phyloP scores from a whole-genome alignment of 2,797 vertebrate species.

The Lycodopsis pacificus region DNA sequence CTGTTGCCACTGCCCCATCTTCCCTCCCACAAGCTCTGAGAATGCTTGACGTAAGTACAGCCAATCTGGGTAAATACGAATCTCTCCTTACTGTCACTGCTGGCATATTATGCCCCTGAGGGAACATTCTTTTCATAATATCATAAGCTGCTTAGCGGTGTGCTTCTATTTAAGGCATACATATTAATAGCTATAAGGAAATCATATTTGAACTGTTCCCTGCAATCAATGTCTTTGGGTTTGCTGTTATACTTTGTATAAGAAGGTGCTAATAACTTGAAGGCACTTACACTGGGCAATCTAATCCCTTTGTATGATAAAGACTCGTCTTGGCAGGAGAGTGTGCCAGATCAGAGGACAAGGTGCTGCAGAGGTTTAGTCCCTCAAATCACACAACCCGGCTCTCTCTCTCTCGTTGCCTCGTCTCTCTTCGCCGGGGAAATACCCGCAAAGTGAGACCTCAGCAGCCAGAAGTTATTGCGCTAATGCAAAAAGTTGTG shows the following conservation, averaged over 20 bases:
- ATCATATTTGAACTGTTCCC: constrained; percentile 91
- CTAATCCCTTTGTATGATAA: constrained; percentile 88
- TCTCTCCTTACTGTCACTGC: constrained; percentile 91
- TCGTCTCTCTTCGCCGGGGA: constrained; percentile 57
- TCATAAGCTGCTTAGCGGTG: constrained; percentile 92
- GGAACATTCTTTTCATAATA: constrained; percentile 93
- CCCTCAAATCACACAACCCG: constrained; percentile 74
- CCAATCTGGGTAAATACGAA: constrained; percentile 91
- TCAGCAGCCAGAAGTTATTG: constrained; percentile 47
- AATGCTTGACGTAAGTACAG: constrained; percentile 92
- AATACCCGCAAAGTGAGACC: constrained; percentile 60
- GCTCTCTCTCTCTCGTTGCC: constrained; percentile 52
- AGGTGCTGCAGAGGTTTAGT: constrained; percentile 82
- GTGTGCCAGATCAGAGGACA: constrained; percentile 83
- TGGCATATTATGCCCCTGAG: constrained; percentile 92
- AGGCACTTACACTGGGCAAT: constrained; percentile 87
- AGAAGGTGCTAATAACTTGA: constrained; percentile 90
- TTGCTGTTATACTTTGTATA: constrained; percentile 90
- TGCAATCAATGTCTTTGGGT: constrained; percentile 90
- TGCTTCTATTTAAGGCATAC: constrained; percentile 94
- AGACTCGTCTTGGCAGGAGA: constrained; percentile 79
- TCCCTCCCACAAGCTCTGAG: constrained; percentile 89
- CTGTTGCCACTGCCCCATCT: constrained; percentile 88
- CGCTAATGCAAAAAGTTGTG: constrained; percentile 64
- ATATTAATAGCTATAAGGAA: constrained; percentile 93